Conservation (phyloP, 2,888 invertebrate genomes). For the Tricholauxania praeusta region DNA sequence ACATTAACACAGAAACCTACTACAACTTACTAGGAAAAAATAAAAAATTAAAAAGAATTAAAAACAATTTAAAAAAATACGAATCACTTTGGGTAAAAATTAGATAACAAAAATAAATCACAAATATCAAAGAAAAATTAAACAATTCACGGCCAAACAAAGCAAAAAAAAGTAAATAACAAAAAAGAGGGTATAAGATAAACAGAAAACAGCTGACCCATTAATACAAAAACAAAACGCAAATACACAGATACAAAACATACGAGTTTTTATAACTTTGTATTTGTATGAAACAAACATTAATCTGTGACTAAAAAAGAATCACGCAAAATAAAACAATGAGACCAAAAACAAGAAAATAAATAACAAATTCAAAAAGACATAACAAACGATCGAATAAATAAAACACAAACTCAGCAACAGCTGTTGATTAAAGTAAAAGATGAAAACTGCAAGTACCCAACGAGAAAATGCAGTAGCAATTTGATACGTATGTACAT, state of each 20-base stretch:
- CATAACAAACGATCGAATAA: background rate
- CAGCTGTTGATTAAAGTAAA: background rate
- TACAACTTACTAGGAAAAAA: background rate
- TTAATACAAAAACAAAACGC: conserved; percentile 25
- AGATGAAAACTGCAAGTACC: background rate
- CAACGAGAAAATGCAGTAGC: too few relatives aligned
- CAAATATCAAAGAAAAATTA: conserved; percentile 7
- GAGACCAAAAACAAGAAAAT: background rate
- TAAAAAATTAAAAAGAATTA: conserved; percentile 1
- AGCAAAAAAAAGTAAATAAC: conserved; percentile 20
- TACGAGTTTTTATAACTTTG: background rate
- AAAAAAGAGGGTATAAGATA: conserved; percentile 15
- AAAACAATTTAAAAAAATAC: conserved; percentile 9
- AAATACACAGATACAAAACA: conserved; percentile 7
- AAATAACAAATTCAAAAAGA: background rate
- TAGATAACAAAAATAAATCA: conserved; percentile 21
- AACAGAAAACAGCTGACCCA: conserved; percentile 29
- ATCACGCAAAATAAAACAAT: background rate
- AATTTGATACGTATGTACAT: too few relatives aligned
- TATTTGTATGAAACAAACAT: background rate
- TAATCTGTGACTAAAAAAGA: conserved; percentile 9
- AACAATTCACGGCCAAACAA: conserved; percentile 24
- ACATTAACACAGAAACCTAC: background rate
- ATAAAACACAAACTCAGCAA: conserved; percentile 1
- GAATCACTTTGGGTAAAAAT: background rate